These are phyloP conservation scores for Glomeris marginata DNA, from an alignment of 2,888 invertebrate species.

Conservation along the genomic window DNA sequence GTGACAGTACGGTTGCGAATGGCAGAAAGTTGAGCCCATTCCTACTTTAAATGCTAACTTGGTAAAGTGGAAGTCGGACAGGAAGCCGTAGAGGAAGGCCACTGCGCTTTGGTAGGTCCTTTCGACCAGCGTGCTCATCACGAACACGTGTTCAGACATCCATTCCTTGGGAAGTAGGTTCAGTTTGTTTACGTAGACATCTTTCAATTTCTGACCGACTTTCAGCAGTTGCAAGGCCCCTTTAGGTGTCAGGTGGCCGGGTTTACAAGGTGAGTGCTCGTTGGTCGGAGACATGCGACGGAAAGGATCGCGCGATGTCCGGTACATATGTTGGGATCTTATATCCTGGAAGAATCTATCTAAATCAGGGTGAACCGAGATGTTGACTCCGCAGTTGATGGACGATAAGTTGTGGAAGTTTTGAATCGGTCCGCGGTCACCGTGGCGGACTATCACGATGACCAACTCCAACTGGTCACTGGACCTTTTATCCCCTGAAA, in stretches of 20 bases:
- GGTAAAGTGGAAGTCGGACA: constrained; percentile 47
- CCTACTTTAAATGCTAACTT: constrained; percentile 55
- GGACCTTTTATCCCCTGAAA: not conserved
- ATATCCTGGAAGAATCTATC: constrained; percentile 15
- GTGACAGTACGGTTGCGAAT: constrained; percentile 52
- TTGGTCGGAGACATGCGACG: constrained; percentile 62
- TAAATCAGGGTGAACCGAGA: constrained; percentile 35
- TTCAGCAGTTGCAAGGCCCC: constrained; percentile 69
- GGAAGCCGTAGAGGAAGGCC: constrained; percentile 56
- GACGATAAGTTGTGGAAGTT: constrained; percentile 61
- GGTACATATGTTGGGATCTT: constrained; percentile 11
- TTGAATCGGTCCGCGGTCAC: constrained; percentile 74
- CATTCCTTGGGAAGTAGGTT: constrained; percentile 23
- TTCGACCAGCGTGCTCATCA: constrained; percentile 68
- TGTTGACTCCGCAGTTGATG: constrained; percentile 59
- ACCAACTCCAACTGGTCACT: constrained; percentile 43
- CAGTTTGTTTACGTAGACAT: constrained; percentile 26
- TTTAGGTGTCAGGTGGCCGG: constrained; percentile 65
- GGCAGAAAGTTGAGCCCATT: constrained; percentile 70
- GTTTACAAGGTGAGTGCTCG: constrained; percentile 49
- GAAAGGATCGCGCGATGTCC: constrained; percentile 40
- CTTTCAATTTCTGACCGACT: constrained; percentile 49
- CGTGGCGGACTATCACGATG: constrained; percentile 65
- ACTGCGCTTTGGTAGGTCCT: constrained; percentile 83
- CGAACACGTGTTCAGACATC: constrained; percentile 34